These are phyloP conservation scores for Eristalinus sepulchralis DNA, from an alignment of 2,888 invertebrate genomes.

Conservation along the genomic window DNA sequence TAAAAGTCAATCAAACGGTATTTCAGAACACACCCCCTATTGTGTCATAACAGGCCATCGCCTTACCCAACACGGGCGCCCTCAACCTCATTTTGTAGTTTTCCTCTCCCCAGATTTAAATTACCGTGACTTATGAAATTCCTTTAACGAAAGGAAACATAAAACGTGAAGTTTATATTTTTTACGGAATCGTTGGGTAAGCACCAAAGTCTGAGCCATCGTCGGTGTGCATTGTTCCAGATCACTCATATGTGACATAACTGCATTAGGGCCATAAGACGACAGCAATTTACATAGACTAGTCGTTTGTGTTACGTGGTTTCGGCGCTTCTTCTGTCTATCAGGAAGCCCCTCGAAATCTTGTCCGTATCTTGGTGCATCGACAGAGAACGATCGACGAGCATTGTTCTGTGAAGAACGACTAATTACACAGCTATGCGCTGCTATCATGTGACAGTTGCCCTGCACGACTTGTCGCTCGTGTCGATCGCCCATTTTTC, in stretches of 20 bases:
- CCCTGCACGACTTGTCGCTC: neutral
- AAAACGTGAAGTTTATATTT: conserved; percentile 54
- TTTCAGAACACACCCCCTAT: neutral
- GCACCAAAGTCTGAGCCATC: conserved; percentile 31
- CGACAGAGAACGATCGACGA: conserved; percentile 53
- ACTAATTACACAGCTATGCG: conserved; percentile 33
- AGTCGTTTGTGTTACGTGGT: neutral
- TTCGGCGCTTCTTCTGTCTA: conserved; percentile 1
- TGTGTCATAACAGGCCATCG: conserved; percentile 1
- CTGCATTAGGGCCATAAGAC: conserved; percentile 59
- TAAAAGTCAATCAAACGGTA: neutral
- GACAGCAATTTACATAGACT: conserved; percentile 62
- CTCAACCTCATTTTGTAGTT: conserved; percentile 28
- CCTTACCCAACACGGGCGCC: conserved; percentile 1
- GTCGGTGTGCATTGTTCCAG: conserved; percentile 52
- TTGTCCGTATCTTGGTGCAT: conserved; percentile 36
- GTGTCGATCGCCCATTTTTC: conserved; percentile 30
- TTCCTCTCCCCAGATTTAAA: conserved; percentile 18
- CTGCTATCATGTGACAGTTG: conserved; percentile 20
- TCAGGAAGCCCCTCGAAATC: conserved; percentile 27
- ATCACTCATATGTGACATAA: conserved; percentile 68
- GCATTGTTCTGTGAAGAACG: conserved; percentile 46
- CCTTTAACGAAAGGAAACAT: conserved; percentile 18
- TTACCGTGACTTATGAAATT: conserved; percentile 44
- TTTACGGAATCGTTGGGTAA: conserved; percentile 55